Evolutionary conservation across 2,797 vertebrate genomes (phyloP).

Genomic region (Anguilla obscura): DNA sequence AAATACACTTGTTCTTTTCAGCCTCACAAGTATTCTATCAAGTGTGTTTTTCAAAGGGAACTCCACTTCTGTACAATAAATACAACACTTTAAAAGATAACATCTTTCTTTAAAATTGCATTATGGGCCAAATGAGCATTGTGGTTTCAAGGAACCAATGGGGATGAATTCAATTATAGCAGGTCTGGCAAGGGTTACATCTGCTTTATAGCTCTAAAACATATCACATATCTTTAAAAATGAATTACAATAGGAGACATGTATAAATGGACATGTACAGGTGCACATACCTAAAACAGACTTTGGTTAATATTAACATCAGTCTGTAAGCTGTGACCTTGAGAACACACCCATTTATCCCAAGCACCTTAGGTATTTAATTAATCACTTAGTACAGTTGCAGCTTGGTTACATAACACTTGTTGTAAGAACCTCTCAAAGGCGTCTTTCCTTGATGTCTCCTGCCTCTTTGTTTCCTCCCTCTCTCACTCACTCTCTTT

Average conservation of each 20-base stretch:
- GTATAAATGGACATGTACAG: conserved; percentile 3
- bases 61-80: conserved; percentile 3
- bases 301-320: not conserved
- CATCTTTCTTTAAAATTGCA: conserved; percentile 12
- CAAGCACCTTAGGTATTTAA: not conserved
- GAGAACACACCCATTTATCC: not conserved
- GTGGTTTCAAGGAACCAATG: conserved; percentile 1
- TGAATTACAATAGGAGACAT: not conserved
- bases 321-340: not conserved
- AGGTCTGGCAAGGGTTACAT: conserved; percentile 14
- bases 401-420: not conserved
- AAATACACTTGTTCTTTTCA: not conserved
- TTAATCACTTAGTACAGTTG: not conserved
- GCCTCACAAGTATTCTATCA: not conserved
- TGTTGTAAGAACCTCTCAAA: not conserved
- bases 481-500: conserved; percentile 32
- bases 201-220: conserved; percentile 10
- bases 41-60: not conserved
- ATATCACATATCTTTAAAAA: conserved; percentile 13
- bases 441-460: not conserved
- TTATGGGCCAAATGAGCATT: conserved; percentile 2
- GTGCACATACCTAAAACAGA: not conserved
- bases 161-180: not conserved
- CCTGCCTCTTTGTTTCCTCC: not conserved
- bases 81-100: conserved; percentile 3